Percentiles rank a stretch among this genome's conserved stretches.
Conservation (phyloP, 2,797 vertebrate species). For the Lacerta agilis region DNA sequence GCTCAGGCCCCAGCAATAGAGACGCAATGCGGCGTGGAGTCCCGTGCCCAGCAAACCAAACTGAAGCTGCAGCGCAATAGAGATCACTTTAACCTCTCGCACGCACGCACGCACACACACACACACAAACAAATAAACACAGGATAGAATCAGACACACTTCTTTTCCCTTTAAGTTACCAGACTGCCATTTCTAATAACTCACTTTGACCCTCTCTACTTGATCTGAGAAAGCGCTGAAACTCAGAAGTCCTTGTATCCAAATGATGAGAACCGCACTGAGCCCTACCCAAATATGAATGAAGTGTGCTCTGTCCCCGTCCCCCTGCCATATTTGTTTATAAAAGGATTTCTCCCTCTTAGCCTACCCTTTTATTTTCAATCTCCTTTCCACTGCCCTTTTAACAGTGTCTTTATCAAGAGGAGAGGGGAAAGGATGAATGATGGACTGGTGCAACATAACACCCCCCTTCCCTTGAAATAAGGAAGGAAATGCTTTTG, state of each 20-base stretch:
- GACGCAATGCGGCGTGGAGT: slow-evolving; percentile 38
- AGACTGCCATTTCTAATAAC: neutral
- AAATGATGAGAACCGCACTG: neutral
- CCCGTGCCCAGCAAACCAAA: neutral
- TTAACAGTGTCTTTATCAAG: neutral
- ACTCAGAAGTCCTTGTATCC: too few relatives aligned
- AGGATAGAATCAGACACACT: neutral
- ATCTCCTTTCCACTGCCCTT: neutral
- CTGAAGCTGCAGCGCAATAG: neutral
- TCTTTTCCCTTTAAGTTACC: neutral
- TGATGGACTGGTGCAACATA: neutral
- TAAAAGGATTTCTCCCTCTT: neutral
- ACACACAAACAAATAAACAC: neutral
- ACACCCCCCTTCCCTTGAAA: too few relatives aligned
- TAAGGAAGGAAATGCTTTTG: neutral
- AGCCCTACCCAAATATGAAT: too few relatives aligned
- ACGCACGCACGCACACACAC: neutral
- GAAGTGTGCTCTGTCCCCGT: neutral
- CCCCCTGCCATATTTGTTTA: neutral
- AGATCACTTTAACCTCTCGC: neutral
- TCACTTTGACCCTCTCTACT: neutral
- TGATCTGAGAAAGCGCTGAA: too few relatives aligned
- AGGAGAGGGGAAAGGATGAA: neutral
- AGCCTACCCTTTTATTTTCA: too few relatives aligned
- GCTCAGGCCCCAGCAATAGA: neutral